Evolutionary conservation across 1,140 invertebrate species (phyloP), one percentile per base, ranked within the genome.

Genomic region (Drosophila parabipectinata): DNA sequence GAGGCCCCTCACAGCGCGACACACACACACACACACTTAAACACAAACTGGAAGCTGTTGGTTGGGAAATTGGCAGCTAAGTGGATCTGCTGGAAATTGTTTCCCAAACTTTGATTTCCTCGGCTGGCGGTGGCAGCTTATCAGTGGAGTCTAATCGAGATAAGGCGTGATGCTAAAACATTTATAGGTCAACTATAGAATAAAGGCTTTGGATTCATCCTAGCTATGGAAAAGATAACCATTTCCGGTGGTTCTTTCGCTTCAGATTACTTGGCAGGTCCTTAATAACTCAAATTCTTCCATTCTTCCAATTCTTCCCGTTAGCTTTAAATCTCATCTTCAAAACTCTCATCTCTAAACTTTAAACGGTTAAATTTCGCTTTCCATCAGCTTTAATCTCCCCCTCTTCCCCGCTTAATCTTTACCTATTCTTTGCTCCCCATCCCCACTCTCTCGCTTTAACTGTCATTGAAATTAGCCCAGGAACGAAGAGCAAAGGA

Each of bases 151-250:
- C 21, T 15, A 14, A 48, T 18, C 14, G 14, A 69, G 68, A 72
- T 72, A 72, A 72, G 55, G 52, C 39, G 50, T 26, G 14, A 24
- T 7, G 47, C 30, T 59, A 7, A 18, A 1, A 18, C 30, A 47
- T 60, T 72, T 60, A 72, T 72, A 53, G 68, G 68, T 72, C 68
- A 72, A 32, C 60, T 72, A 21, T 72, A 21, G 54, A 14, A 51
- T 50, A 58, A 72, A 72, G 37, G 45, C 55, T 7, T n/a, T 21
- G 47, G 52, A 72, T 72, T 72, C 45, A 71, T 69, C 44, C 15
- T 8, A 10, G 8, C 21, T 24, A 6, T 12, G 15, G 21, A 4
- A 4, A 51, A 57, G 9, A 15, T 12, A 55, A 12, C 14, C 2
- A 62, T 21, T 41, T 44, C 15, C 15, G 15, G 6, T 50, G 24